Percentiles rank a stretch among this genome's conserved stretches.
phyloP scores from a whole-genome alignment of 2,888 invertebrate genomes.

The Exephanes ischioxanthus region DNA sequence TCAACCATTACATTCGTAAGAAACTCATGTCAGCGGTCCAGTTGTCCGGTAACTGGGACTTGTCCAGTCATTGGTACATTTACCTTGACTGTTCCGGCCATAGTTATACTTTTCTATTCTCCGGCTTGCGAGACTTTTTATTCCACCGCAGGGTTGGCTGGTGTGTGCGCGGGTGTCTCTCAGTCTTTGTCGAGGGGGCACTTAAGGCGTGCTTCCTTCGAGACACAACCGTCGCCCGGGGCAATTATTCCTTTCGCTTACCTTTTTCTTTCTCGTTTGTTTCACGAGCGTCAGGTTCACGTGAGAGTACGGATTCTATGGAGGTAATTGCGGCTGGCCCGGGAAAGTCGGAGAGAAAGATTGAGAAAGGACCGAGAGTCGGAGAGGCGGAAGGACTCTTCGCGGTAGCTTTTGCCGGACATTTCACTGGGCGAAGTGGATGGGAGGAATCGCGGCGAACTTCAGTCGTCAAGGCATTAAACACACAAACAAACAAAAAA shows the following conservation, averaged over 20 bases:
- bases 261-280: conserved; percentile 28
- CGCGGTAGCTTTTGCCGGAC: conserved; percentile 13
- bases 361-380: conserved; percentile 18
- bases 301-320: conserved; percentile 31
- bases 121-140: not conserved
- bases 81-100: not conserved
- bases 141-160: not conserved
- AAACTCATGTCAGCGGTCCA: too few species aligned
- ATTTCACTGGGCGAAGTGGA: conserved; percentile 25
- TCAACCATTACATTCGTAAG: too few species aligned
- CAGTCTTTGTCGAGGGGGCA: conserved; percentile 17
- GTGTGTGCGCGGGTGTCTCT: not conserved
- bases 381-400: conserved; percentile 29
- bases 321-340: conserved; percentile 36
- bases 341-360: conserved; percentile 34
- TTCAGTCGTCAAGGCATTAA: not conserved
- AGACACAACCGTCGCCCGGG: conserved; percentile 30
- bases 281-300: conserved; percentile 29
- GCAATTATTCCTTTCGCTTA: conserved; percentile 44
- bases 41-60: too few species aligned
- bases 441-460: not conserved
- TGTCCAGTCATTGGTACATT: not conserved
- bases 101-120: not conserved
- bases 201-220: conserved; percentile 22
- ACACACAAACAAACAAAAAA: not conserved